A percentile compares a stretch with the other conserved stretches of the same genome.
phyloP scores from a whole-genome alignment of 2,888 invertebrate genomes.

The Priocnemis perturbator region DNA sequence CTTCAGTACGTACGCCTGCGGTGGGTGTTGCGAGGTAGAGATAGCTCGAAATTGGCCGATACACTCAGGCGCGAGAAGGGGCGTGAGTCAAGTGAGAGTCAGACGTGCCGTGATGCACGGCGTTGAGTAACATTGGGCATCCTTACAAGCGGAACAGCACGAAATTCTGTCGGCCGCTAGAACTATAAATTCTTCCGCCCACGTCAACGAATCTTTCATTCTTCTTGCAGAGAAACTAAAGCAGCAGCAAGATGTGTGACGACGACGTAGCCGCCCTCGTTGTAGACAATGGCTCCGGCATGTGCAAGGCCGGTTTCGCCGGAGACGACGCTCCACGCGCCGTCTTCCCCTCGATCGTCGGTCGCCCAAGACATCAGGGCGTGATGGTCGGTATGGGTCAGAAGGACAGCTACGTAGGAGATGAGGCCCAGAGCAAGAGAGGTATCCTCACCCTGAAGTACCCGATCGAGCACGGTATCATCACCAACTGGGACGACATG shows the following conservation, averaged over 20 bases:
- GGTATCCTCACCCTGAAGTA: slow-evolving; percentile 94
- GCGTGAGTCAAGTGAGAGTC: too few species aligned
- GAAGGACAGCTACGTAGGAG: slow-evolving; percentile 89
- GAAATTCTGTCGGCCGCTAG: neutral
- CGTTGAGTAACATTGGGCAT: too few species aligned
- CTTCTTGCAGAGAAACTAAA: slow-evolving; percentile 55
- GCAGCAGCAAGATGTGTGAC: slow-evolving; percentile 80
- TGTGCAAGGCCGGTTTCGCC: slow-evolving; percentile 96
- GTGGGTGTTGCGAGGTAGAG: too few species aligned
- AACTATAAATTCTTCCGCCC: neutral
- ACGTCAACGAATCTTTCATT: slow-evolving; percentile 2
- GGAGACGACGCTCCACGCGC: slow-evolving; percentile 93
- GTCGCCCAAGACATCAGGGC: slow-evolving; percentile 88
- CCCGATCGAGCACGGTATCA: slow-evolving; percentile 96
- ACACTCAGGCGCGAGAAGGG: too few species aligned
- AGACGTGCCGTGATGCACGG: too few species aligned
- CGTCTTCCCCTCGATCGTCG: slow-evolving; percentile 93
- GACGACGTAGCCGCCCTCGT: slow-evolving; percentile 94
- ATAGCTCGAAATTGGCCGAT: too few species aligned
- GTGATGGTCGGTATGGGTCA: slow-evolving; percentile 83
- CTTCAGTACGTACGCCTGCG: too few species aligned
- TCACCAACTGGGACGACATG: slow-evolving; percentile 98
- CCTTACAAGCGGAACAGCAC: too few species aligned
- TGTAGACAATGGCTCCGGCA: slow-evolving; percentile 94
- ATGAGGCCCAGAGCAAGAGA: slow-evolving; percentile 89